Conservation (phyloP, 1,140 invertebrate genomes). For the Aphidius ervi region DNA sequence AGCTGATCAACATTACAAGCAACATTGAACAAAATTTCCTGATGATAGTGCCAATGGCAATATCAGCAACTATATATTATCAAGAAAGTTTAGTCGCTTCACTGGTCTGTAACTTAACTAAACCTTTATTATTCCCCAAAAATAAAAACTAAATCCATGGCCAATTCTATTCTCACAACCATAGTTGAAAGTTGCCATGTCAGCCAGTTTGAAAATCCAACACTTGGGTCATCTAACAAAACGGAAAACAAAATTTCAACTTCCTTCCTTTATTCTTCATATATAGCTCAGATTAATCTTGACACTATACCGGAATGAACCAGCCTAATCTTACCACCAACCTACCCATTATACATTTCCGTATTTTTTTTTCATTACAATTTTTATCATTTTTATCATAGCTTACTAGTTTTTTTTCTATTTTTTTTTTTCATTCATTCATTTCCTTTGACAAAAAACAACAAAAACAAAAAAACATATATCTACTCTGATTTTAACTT, state of each 20-base stretch:
- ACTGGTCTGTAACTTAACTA: slow-evolving; percentile 49
- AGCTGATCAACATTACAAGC: slow-evolving; percentile 5
- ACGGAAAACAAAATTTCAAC: slow-evolving; percentile 46
- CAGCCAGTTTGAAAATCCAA: slow-evolving; percentile 30
- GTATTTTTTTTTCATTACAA: slow-evolving; percentile 14
- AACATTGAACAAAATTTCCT: neutral
- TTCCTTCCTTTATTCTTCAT: slow-evolving; percentile 41
- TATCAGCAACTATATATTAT: too few relatives aligned
- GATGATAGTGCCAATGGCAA: too few relatives aligned
- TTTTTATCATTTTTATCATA: neutral
- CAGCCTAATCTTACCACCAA: slow-evolving; percentile 9
- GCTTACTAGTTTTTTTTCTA: neutral
- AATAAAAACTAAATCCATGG: slow-evolving; percentile 34
- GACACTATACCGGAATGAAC: slow-evolving; percentile 26
- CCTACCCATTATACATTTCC: slow-evolving; percentile 11
- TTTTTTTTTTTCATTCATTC: neutral
- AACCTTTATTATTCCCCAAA: slow-evolving; percentile 22
- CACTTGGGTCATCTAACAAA: slow-evolving; percentile 33
- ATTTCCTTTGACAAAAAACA: neutral
- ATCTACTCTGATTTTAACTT: too few relatives aligned
- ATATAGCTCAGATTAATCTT: slow-evolving; percentile 47
- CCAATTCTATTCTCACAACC: too few relatives aligned
- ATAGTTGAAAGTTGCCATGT: slow-evolving; percentile 41
- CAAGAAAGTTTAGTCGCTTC: slow-evolving; percentile 48
- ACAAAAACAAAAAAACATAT: too few relatives aligned